Evolutionary conservation across 92 coral and sea anemone species (phyloP).

Genomic region (Metridium senile): DNA sequence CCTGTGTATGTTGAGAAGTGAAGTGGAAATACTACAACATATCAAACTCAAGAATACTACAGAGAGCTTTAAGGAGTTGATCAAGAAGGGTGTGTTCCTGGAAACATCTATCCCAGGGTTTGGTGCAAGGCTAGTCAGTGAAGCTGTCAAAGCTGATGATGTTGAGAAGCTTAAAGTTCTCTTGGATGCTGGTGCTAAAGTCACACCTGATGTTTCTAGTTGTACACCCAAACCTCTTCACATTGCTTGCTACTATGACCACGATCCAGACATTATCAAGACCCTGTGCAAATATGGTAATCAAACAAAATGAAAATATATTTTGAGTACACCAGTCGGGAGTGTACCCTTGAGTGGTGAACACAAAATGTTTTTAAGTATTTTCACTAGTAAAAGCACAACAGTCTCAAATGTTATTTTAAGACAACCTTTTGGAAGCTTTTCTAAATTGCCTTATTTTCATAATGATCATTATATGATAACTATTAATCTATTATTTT

Average conservation of each 20-base stretch:
- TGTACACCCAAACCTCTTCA: slow-evolving; percentile 69
- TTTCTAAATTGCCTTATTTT: too few relatives aligned
- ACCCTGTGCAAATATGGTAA: slow-evolving; percentile 67
- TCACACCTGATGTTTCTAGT: slow-evolving; percentile 20
- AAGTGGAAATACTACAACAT: slow-evolving; percentile 35
- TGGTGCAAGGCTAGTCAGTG: slow-evolving; percentile 59
- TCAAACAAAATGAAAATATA: neutral
- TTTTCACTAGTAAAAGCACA: too few relatives aligned
- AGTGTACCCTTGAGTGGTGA: too few relatives aligned
- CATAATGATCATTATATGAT: too few relatives aligned
- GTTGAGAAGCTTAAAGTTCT: slow-evolving; percentile 47
- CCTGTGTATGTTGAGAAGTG: slow-evolving; percentile 54
- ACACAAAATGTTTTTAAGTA: too few relatives aligned
- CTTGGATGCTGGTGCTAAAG: slow-evolving; percentile 66
- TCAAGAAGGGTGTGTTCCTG: slow-evolving; percentile 57
- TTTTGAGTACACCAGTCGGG: neutral
- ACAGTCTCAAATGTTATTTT: too few relatives aligned
- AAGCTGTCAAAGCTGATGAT: slow-evolving; percentile 48
- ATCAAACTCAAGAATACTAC: slow-evolving; percentile 37
- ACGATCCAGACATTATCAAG: slow-evolving; percentile 53
- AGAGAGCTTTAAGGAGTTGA: slow-evolving; percentile 33
- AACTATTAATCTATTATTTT: too few relatives aligned
- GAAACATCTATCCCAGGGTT: slow-evolving; percentile 41
- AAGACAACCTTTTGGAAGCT: too few relatives aligned
- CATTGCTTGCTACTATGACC: slow-evolving; percentile 74